Evolutionary conservation across 2,113 vertebrate species (phyloP), one percentile per base, ranked within the genome.

Genomic region (Piprites chloris): DNA sequence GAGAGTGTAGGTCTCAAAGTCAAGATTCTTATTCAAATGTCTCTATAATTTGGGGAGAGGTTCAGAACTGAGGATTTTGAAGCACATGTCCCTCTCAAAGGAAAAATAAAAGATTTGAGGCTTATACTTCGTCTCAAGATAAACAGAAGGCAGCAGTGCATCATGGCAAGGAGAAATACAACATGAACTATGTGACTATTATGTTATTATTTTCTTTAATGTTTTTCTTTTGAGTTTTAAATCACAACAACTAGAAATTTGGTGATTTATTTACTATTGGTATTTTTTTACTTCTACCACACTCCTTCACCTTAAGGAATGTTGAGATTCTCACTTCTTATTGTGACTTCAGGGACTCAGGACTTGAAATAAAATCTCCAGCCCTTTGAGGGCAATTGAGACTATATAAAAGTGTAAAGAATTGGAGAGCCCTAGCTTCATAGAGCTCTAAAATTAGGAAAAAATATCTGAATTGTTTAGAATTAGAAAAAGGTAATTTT

Each of bases 181-280:
- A 68, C 22, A 22, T 23, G 1, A 89, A 56, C 23, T 41, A 28
- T 4, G 23, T 42, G 37, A 3, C 23, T 91, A 17, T 30, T 46
- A 44, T 44, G 16, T 42, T 42, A 16, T 19, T 47, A 9, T 37
- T 49, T 59, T 1, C 28, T 67, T 30, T 14, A 50, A 9, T 17
- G 11, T 14, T 71, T 41, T 68, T 16, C 4, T 59, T 79, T 39
- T 59, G 3, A 65, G 17, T 62, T 62, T 72, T 13, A 32, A 69
- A 42, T 80, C 17, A 42, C 12, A 49, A 6, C 21, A 56, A 8
- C 7, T 50, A 68, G 33, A 82, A 85, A 66, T 30, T 17, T 3
- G 2, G 13, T 44, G 9, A 3, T 2, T 44, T 59, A 0, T 59
- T 79, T 66, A 1, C 0, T 59, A 65, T 49, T 59, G 13, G 15